Conservation (phyloP, 2,888 invertebrate species). For the Pediacus dermestoides region DNA sequence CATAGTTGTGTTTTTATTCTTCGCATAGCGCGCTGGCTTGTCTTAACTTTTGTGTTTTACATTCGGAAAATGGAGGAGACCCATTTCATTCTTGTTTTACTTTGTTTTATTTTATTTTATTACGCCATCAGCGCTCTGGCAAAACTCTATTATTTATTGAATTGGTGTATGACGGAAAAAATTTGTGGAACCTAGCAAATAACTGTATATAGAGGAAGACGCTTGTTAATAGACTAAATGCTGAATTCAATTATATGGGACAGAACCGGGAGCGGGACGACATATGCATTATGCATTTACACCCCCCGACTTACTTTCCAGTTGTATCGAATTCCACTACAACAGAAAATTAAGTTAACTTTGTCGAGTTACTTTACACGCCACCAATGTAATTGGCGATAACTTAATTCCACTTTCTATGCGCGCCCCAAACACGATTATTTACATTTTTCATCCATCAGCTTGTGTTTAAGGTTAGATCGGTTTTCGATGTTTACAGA, state of each 20-base stretch:
- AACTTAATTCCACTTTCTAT: conserved; percentile 11
- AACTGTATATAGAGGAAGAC: conserved; percentile 9
- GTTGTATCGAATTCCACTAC: conserved; percentile 14
- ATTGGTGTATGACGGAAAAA: too few species aligned
- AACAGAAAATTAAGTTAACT: conserved; percentile 15
- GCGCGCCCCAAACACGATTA: too few species aligned
- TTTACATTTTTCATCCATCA: too few species aligned
- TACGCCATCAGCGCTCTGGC: too few species aligned
- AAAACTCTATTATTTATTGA: too few species aligned
- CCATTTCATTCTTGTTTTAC: too few species aligned
- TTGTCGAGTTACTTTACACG: conserved; percentile 16
- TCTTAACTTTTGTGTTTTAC: conserved; percentile 28
- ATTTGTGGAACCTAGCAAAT: too few species aligned
- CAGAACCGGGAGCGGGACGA: conserved; percentile 14
- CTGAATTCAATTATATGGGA: conserved; percentile 24
- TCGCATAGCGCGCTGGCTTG: too few species aligned
- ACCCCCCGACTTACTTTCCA: conserved; percentile 14
- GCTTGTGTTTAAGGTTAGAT: too few species aligned
- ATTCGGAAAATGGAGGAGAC: conserved; percentile 24
- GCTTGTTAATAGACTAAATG: conserved; percentile 18
- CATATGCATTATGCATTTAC: conserved; percentile 20
- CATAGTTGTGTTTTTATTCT: conserved; percentile 32
- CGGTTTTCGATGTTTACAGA: too few species aligned
- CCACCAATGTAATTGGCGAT: conserved; percentile 13
- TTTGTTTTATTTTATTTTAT: too few species aligned